A percentile compares a stretch with the other conserved stretches of the same genome.
Evolutionary conservation across 2,888 invertebrate species (phyloP).

Genomic region (Synergus umbraculus): DNA sequence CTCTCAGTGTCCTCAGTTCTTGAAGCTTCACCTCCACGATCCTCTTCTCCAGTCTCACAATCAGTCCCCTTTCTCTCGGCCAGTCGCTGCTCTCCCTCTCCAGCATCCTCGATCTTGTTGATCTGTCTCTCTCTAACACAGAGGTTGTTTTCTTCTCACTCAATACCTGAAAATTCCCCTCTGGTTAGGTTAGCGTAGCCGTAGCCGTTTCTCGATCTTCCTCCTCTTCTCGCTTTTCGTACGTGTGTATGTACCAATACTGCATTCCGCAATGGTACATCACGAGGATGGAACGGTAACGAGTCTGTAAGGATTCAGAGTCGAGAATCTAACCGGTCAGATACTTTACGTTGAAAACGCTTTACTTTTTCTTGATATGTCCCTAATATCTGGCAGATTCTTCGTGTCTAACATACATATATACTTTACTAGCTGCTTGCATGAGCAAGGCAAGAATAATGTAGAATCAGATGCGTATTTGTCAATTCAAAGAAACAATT

Average conservation of each 20-base stretch:
- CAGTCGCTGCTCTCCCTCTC: conserved; percentile 37
- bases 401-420: background rate
- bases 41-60: conserved; percentile 38
- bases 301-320: conserved; percentile 31
- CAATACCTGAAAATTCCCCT: background rate
- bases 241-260: conserved; percentile 35
- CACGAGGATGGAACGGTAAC: conserved; percentile 33
- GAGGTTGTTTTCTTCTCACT: conserved; percentile 22
- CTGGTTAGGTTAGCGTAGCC: background rate
- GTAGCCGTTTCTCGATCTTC: conserved; percentile 28
- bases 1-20: conserved; percentile 45
- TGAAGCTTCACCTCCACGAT: conserved; percentile 42
- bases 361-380: background rate
- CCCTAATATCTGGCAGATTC: background rate
- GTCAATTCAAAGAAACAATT: conserved; percentile 38
- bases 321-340: conserved; percentile 13
- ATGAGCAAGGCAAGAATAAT: background rate
- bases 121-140: conserved; percentile 22
- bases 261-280: conserved; percentile 33
- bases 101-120: background rate
- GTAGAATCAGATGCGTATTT: conserved; percentile 26
- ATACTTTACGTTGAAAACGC: background rate
- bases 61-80: conserved; percentile 49
- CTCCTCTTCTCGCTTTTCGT: conserved; percentile 4
- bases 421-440: background rate